phyloP scores from a whole-genome alignment of 2,113 vertebrate genomes.

The Lampris incognitus region DNA sequence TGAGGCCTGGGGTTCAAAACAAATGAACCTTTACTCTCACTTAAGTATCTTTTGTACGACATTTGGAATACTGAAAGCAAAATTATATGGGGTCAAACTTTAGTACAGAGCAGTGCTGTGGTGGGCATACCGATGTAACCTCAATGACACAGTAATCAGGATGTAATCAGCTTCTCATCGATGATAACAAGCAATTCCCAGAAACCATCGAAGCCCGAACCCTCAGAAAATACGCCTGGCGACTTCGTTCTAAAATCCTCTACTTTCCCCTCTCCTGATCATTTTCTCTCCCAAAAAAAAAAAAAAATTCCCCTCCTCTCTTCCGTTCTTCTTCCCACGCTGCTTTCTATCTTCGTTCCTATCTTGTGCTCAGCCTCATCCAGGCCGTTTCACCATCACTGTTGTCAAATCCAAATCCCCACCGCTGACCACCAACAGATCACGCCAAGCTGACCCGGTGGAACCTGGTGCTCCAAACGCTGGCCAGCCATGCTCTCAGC shows the following conservation, averaged over 20 bases:
- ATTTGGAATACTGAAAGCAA: no score
- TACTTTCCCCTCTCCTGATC: not conserved
- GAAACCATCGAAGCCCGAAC: conserved; percentile 28
- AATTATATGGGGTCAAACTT: no score
- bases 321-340: conserved; percentile 13
- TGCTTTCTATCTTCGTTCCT: conserved; percentile 20
- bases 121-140: no score
- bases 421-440: not conserved
- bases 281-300: not conserved
- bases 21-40: no score
- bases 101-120: no score
- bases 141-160: no score
- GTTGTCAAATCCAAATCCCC: conserved; percentile 16
- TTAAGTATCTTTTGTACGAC: no score
- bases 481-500: not conserved
- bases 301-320: not conserved
- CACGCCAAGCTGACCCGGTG: not conserved
- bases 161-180: no score
- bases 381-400: conserved; percentile 24
- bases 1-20: no score
- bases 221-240: conserved; percentile 2
- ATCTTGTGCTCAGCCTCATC: conserved; percentile 36
- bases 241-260: conserved; percentile 7
- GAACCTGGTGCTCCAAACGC: not conserved
- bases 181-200: not conserved